Percentiles rank a stretch among this genome's conserved stretches.
These are phyloP conservation scores for Chalcosyrphus nemorum DNA, from an alignment of 2,888 invertebrate species.

Conservation along the genomic window DNA sequence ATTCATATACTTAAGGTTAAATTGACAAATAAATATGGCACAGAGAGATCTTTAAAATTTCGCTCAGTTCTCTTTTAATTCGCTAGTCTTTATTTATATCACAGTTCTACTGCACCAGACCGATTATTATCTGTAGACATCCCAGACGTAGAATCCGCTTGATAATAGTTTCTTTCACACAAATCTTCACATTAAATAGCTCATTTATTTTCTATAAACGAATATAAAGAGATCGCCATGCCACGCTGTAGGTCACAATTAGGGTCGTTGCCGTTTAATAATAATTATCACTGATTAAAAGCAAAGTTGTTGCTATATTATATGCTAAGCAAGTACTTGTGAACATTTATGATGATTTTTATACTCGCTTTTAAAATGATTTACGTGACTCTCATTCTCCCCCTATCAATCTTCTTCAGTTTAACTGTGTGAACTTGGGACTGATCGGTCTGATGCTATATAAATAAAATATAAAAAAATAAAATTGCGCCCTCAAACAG, in stretches of 20 bases:
- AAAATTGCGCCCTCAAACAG: constrained; percentile 21
- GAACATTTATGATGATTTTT: constrained; percentile 42
- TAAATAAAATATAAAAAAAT: not conserved
- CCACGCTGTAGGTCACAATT: constrained; percentile 75
- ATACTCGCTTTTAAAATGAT: constrained; percentile 37
- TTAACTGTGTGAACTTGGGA: constrained; percentile 46
- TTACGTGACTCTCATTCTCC: constrained; percentile 30
- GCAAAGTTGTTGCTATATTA: constrained; percentile 24
- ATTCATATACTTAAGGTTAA: not conserved
- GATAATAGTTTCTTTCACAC: constrained; percentile 61
- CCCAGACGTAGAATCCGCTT: constrained; percentile 9
- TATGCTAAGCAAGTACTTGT: constrained; percentile 27
- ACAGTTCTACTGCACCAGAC: not conserved
- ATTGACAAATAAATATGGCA: not conserved
- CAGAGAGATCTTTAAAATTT: not conserved
- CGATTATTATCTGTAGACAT: constrained; percentile 42
- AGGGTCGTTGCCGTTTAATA: constrained; percentile 80
- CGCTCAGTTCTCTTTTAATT: not conserved
- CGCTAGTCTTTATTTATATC: not conserved
- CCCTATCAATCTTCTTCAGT: constrained; percentile 49
- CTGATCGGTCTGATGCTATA: constrained; percentile 8
- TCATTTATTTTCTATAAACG: constrained; percentile 57
- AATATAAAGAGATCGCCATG: constrained; percentile 42
- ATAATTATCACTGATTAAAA: constrained; percentile 80
- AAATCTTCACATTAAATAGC: constrained; percentile 58